Evolutionary conservation across 2,797 vertebrate genomes (phyloP).

Genomic region (Presbytis comata): DNA sequence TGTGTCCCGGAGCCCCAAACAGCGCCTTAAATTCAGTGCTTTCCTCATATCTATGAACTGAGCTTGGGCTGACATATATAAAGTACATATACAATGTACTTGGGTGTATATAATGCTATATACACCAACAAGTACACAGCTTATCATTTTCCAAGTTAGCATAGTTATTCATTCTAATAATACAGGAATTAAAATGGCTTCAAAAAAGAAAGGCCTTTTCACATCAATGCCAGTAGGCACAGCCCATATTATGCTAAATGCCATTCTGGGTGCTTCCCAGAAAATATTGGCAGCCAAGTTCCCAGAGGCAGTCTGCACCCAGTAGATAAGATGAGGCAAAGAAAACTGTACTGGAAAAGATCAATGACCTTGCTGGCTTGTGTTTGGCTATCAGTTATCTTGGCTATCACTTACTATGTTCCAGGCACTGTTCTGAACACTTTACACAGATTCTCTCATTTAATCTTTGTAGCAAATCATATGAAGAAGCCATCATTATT

Average conservation of each 20-base stretch:
- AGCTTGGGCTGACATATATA: not conserved
- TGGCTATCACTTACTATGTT: not conserved
- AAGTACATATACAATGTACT: too few species aligned
- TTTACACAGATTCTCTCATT: not conserved
- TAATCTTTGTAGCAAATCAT: not conserved
- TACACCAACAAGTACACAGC: not conserved
- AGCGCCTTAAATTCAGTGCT: not conserved
- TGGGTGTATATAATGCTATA: not conserved
- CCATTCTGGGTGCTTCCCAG: constrained; percentile 51
- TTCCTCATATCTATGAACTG: not conserved
- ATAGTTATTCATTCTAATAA: not conserved
- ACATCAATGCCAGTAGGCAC: constrained; percentile 48
- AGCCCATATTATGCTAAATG: constrained; percentile 61
- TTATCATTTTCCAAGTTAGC: not conserved
- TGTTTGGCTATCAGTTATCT: not conserved
- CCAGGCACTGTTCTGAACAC: constrained; percentile 36
- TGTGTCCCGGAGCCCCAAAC: not conserved
- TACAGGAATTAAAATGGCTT: constrained; percentile 22
- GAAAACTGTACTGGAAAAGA: not conserved
- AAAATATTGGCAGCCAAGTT: constrained; percentile 46
- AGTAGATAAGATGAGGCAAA: constrained; percentile 44
- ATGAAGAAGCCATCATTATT: not conserved
- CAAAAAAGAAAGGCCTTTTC: not conserved
- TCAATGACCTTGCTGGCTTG: not conserved
- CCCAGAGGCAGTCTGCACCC: constrained; percentile 58